Percentiles rank a stretch among this genome's conserved stretches.
Evolutionary conservation across 2,797 vertebrate genomes (phyloP).

Genomic region (Micropoecilia bifurca): DNA sequence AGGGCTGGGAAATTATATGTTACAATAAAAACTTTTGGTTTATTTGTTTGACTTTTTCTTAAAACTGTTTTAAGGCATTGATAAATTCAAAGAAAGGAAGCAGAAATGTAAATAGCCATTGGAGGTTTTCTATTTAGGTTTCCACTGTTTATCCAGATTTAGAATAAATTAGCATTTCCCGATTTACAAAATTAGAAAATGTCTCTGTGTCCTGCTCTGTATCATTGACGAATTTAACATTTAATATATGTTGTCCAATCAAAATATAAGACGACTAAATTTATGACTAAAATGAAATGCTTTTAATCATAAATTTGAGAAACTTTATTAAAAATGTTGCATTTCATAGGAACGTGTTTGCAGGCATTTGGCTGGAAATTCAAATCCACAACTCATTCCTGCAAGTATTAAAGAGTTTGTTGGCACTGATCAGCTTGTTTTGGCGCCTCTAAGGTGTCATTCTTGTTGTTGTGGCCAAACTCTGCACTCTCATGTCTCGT

Average conservation of each 20-base stretch:
- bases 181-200: background rate
- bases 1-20: background rate
- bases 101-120: background rate
- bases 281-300: background rate
- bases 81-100: background rate
- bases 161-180: background rate
- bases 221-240: background rate
- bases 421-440: background rate
- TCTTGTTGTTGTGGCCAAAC: constrained; percentile 25
- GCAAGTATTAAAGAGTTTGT: background rate
- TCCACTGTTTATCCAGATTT: background rate
- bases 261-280: background rate
- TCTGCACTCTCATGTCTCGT: constrained; percentile 1
- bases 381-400: background rate
- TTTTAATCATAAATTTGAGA: background rate
- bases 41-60: background rate
- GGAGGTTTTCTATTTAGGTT: background rate
- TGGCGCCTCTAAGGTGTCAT: constrained; percentile 19
- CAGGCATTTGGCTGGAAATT: background rate
- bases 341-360: background rate
- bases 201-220: background rate
- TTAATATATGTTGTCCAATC: background rate
- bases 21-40: background rate
- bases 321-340: background rate
- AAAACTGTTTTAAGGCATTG: background rate